Conservation (phyloP, 64 coral and sea anemone species). For the Cladopsammia gracilis region DNA sequence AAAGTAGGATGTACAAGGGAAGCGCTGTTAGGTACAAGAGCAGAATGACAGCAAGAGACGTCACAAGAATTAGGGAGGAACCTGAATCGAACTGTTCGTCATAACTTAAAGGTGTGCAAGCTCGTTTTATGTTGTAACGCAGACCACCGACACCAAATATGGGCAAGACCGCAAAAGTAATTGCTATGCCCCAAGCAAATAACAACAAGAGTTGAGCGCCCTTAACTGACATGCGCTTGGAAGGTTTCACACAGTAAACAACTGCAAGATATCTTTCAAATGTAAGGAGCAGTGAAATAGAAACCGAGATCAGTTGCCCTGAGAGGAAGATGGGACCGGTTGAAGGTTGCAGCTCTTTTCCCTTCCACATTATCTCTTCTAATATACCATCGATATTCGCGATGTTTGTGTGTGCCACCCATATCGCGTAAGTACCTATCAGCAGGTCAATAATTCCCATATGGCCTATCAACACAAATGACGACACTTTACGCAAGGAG, state of each 20-base stretch:
- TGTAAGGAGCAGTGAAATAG: slow-evolving; percentile 83
- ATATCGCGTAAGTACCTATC: slow-evolving; percentile 74
- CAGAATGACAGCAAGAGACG: slow-evolving; percentile 65
- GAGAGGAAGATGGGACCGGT: slow-evolving; percentile 90
- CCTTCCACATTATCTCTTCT: slow-evolving; percentile 90
- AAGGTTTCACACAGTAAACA: slow-evolving; percentile 80
- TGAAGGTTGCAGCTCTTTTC: slow-evolving; percentile 69
- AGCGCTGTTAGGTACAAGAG: slow-evolving; percentile 66
- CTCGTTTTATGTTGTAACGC: slow-evolving; percentile 91
- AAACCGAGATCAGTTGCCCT: slow-evolving; percentile 80
- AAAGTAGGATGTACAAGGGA: slow-evolving; percentile 72
- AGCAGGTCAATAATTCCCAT: slow-evolving; percentile 71
- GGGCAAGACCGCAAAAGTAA: slow-evolving; percentile 77
- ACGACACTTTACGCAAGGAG: slow-evolving; percentile 50
- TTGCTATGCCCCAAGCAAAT: slow-evolving; percentile 71
- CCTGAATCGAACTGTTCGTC: slow-evolving; percentile 47
- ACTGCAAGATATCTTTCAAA: slow-evolving; percentile 85
- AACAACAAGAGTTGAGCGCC: slow-evolving; percentile 40
- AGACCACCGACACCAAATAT: slow-evolving; percentile 89
- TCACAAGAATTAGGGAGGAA: slow-evolving; percentile 71
- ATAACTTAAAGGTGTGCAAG: slow-evolving; percentile 82
- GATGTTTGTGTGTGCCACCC: slow-evolving; percentile 77
- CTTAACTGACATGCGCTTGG: slow-evolving; percentile 54
- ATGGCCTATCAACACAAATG: slow-evolving; percentile 77
- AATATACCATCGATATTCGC: slow-evolving; percentile 61